Evolutionary conservation across 1,140 invertebrate species (phyloP), one percentile per base, ranked within the genome.

Genomic region (Cardiocondyla obscurior): DNA sequence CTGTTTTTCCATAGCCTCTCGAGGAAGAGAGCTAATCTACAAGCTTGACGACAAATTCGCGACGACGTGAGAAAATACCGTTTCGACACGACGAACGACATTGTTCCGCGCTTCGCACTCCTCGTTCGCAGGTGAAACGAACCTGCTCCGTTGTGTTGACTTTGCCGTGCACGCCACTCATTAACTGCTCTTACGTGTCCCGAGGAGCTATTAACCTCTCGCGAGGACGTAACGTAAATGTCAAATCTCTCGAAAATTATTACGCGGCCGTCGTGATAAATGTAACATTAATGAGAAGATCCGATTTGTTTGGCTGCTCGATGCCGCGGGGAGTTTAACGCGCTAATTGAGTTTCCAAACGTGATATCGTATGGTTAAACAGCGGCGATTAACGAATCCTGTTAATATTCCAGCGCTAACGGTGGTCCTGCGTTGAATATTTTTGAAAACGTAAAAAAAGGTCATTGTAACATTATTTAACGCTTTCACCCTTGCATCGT

Each of bases 241-340:
- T 81, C 55, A 72, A 55, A 49, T 81, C 77, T 58, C 72, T 36
- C 62, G 69, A 55, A 57, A 79, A 76, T 79, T 62, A 85, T 83
- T 77, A 49, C 51, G 12, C 25, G 25, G 55, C 44, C 0, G 19
- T 46, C n/a, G n/a, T 49, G 57, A 49, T 49, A 65, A 76, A 65
- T 49, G 14, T 76, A 76, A 62, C 73, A 22, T 19, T 30, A 46
- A 49, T 16, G 25, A 19, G 53, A 22, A 0, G 33, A 19, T 1
- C 28, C 36, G 25, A 55, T 55, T 57, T 55, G 49, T 39, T 72
- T 72, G 22, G 25, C 8, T 28, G 33, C 10, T 53, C 30, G 67
- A 51, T 51, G 14, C n/a, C 33, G 14, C n/a, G n/a, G n/a, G n/a
- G n/a, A 49, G n/a, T 65, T 65, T 44, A 44, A 60, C 10, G 7